Percentiles rank a stretch among this genome's conserved stretches.
Evolutionary conservation across 2,797 vertebrate species (phyloP).

Genomic region (Spizella passerina): DNA sequence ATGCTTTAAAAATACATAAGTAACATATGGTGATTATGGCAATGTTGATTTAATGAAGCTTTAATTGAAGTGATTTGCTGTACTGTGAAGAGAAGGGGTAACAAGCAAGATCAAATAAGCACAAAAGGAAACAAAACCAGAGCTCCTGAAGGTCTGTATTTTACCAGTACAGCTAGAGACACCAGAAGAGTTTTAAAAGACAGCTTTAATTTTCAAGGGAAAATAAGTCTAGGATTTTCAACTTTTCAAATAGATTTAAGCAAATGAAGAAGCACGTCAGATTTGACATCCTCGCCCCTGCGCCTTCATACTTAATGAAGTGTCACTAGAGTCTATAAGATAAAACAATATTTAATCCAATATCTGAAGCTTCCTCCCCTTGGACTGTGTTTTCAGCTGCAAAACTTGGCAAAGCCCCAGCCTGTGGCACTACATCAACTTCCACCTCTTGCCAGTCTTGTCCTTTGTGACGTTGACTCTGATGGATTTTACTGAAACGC

Average conservation of each 20-base stretch:
- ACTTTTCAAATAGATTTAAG: not conserved
- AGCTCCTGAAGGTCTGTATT: not conserved
- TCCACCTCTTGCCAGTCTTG: not conserved
- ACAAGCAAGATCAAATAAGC: not conserved
- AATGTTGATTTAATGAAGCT: conserved; percentile 35
- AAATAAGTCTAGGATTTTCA: not conserved
- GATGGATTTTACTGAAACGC: not conserved
- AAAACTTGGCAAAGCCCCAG: not conserved
- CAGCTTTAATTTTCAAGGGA: not conserved
- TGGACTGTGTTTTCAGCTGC: not conserved
- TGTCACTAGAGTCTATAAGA: not conserved
- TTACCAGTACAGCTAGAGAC: not conserved
- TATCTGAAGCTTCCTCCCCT: not conserved
- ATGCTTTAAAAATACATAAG: conserved; percentile 31
- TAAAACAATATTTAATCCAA: not conserved
- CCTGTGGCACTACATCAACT: not conserved
- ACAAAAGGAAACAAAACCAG: not conserved
- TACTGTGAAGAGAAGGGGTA: not conserved
- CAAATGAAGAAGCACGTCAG: not conserved
- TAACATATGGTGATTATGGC: conserved; percentile 29
- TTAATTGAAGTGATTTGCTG: conserved; percentile 38
- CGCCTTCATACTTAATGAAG: not conserved
- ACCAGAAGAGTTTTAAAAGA: not conserved
- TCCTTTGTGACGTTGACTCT: not conserved
- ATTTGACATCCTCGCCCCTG: not conserved